Conservation (phyloP, 2,888 invertebrate species). For the Callinectes sapidus region DNA sequence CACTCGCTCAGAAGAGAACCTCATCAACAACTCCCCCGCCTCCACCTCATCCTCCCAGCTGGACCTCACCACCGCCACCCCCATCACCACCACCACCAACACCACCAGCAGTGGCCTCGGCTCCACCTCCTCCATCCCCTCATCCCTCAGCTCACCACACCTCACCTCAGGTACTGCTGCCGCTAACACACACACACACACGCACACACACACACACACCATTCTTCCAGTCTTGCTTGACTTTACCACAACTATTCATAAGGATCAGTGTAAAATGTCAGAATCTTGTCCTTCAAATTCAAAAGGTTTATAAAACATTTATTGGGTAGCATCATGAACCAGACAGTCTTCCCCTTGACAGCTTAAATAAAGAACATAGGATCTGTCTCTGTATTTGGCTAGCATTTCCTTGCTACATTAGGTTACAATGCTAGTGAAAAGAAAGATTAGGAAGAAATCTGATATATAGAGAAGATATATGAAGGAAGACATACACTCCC, state of each 20-base stretch:
- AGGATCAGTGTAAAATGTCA: background rate
- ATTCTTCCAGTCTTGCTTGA: background rate
- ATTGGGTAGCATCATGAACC: background rate
- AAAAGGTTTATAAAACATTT: too few relatives aligned
- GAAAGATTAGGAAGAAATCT: too few relatives aligned
- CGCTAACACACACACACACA: background rate
- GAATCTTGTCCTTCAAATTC: background rate
- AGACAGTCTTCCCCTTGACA: background rate
- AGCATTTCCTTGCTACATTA: too few relatives aligned
- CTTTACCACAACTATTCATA: background rate
- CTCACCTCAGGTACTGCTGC: slow-evolving; percentile 63
- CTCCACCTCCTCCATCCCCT: slow-evolving; percentile 72
- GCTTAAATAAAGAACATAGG: too few relatives aligned
- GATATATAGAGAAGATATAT: too few relatives aligned
- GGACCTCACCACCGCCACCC: slow-evolving; percentile 64
- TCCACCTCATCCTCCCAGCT: slow-evolving; percentile 74
- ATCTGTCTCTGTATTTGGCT: too few relatives aligned
- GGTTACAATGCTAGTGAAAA: too few relatives aligned
- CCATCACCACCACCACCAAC: slow-evolving; percentile 66
- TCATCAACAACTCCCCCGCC: slow-evolving; percentile 76
- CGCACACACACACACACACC: too few relatives aligned
- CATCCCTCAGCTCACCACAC: slow-evolving; percentile 72
- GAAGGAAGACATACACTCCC: too few relatives aligned
- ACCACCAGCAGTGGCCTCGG: slow-evolving; percentile 71
- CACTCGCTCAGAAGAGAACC: slow-evolving; percentile 95